These are phyloP conservation scores for Drosophila greeni DNA, from an alignment of 2,888 invertebrate species.

Conservation along the genomic window DNA sequence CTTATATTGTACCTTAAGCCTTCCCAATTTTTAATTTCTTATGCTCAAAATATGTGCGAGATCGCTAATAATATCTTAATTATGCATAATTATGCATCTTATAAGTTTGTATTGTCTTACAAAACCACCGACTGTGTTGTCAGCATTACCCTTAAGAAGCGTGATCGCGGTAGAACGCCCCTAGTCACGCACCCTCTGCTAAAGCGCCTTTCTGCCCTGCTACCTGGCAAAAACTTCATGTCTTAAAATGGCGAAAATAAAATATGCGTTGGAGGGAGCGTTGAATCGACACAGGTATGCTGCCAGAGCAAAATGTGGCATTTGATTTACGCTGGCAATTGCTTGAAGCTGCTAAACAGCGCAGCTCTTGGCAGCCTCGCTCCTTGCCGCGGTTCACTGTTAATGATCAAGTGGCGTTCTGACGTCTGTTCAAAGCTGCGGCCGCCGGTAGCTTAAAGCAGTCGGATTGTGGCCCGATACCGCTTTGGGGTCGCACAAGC, in stretches of 20 bases:
- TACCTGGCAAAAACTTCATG: conserved; percentile 33
- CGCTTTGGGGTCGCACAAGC: conserved; percentile 4
- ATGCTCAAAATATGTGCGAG: too few species aligned
- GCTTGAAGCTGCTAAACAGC: conserved; percentile 60
- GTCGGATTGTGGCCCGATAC: conserved; percentile 4
- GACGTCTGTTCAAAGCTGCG: conserved; percentile 6
- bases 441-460: conserved; percentile 24
- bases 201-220: conserved; percentile 13
- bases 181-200: conserved; percentile 11
- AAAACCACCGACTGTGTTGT: background rate
- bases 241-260: conserved; percentile 55
- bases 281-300: conserved; percentile 15
- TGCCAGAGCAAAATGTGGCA: conserved; percentile 61
- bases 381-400: conserved; percentile 15
- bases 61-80: too few species aligned
- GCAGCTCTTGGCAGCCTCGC: conserved; percentile 17
- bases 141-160: background rate
- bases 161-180: conserved; percentile 1
- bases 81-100: background rate
- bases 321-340: conserved; percentile 66
- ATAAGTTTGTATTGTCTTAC: background rate
- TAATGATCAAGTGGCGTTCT: conserved; percentile 45
- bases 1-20: too few species aligned
- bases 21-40: too few species aligned
- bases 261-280: conserved; percentile 38